Conservation (phyloP, 2,797 vertebrate species). For the Dallia pectoralis region DNA sequence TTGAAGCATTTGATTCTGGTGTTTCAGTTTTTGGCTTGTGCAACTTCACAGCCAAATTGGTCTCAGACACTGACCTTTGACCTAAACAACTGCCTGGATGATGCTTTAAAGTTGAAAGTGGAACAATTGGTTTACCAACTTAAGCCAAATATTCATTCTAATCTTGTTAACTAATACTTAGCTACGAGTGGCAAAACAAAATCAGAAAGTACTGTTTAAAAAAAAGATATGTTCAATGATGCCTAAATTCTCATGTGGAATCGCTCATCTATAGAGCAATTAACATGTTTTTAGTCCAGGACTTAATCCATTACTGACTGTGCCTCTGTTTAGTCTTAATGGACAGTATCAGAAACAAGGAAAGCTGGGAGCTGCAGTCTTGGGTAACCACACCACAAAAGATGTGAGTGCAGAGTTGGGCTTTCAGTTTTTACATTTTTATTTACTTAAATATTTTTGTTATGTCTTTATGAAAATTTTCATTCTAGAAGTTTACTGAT, state of each 20-base stretch:
- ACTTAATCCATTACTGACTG: neutral
- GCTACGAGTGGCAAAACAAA: no score
- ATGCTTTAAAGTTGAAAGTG: no score
- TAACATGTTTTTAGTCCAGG: neutral
- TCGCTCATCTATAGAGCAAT: neutral
- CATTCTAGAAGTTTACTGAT: conserved; percentile 1
- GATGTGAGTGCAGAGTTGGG: conserved; percentile 79
- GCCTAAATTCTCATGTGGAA: neutral
- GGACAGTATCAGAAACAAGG: conserved; percentile 94
- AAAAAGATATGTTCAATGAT: no score
- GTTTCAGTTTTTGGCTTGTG: no score
- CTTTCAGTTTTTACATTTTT: neutral
- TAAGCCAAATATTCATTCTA: no score
- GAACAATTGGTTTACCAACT: no score
- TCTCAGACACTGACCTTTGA: no score
- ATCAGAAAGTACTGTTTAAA: no score
- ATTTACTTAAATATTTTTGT: conserved; percentile 26
- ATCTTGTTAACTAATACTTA: no score
- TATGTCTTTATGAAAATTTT: conserved; percentile 46
- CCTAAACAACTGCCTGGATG: no score
- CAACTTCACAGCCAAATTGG: no score
- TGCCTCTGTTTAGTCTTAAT: conserved; percentile 75
- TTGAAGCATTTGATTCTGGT: no score
- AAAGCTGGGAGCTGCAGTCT: conserved; percentile 90
- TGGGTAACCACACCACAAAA: conserved; percentile 83